phyloP scores from a whole-genome alignment of 2,797 vertebrate genomes.

The Chloroceryle amazona region DNA sequence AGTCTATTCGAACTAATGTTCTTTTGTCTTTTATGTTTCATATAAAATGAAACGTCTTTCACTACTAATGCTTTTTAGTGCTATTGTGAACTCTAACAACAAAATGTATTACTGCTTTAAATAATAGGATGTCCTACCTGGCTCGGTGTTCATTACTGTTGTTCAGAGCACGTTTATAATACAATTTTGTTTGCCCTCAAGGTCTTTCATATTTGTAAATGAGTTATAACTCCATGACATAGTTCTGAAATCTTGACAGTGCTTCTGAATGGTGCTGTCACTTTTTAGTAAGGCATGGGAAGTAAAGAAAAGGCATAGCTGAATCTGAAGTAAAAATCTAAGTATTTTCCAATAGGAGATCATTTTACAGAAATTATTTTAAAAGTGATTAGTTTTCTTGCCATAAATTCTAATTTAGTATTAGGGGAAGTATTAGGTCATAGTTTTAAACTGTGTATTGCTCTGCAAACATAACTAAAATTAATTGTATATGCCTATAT shows the following conservation, averaged over 20 bases:
- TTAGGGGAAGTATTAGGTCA: neutral
- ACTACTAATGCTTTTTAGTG: neutral
- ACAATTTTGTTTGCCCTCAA: slow-evolving; percentile 3
- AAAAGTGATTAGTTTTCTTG: neutral
- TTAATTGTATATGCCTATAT: neutral
- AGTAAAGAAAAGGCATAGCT: neutral
- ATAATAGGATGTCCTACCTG: neutral
- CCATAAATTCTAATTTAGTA: neutral
- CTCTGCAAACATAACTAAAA: neutral
- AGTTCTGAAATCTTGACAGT: slow-evolving; percentile 9
- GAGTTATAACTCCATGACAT: neutral
- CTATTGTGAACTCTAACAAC: neutral
- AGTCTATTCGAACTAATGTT: neutral
- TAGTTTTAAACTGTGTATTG: neutral
- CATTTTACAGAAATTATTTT: neutral
- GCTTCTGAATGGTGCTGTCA: neutral
- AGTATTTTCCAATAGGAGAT: slow-evolving; percentile 8
- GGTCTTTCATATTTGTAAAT: neutral
- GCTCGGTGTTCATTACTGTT: slow-evolving; percentile 10
- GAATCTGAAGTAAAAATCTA: slow-evolving; percentile 26
- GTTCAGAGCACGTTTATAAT: neutral
- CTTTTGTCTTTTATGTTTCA: neutral
- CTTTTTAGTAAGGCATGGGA: slow-evolving; percentile 15
- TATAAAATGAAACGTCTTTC: neutral
- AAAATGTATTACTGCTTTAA: slow-evolving; percentile 24